Conservation (phyloP, 2,888 invertebrate species). For the Cheilosia scutellata region DNA sequence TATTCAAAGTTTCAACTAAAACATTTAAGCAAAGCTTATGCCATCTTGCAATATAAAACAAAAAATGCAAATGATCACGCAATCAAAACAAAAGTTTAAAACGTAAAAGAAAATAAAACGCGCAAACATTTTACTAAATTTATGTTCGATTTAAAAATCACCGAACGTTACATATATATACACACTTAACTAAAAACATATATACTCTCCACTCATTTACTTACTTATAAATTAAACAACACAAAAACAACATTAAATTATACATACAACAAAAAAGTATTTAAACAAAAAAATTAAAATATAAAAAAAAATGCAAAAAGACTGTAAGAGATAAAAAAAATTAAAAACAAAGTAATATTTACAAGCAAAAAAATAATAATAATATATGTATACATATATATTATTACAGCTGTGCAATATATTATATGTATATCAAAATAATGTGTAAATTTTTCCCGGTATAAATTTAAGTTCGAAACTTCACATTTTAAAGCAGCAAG, state of each 20-base stretch:
- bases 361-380: slow-evolving; percentile 40
- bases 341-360: slow-evolving; percentile 61
- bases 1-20: slow-evolving; percentile 21
- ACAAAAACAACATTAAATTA: slow-evolving; percentile 41
- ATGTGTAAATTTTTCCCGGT: slow-evolving; percentile 46
- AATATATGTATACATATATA: slow-evolving; percentile 11
- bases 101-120: slow-evolving; percentile 28
- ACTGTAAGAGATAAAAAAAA: slow-evolving; percentile 63
- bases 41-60: slow-evolving; percentile 44
- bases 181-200: slow-evolving; percentile 41
- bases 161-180: slow-evolving; percentile 53
- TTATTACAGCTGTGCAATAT: slow-evolving; percentile 51
- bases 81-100: slow-evolving; percentile 56
- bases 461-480: slow-evolving; percentile 57
- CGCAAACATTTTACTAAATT: slow-evolving; percentile 38
- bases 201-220: slow-evolving; percentile 42
- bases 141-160: slow-evolving; percentile 41
- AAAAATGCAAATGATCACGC: slow-evolving; percentile 45
- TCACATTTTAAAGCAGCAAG: slow-evolving; percentile 46
- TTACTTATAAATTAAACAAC: slow-evolving; percentile 29
- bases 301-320: slow-evolving; percentile 54
- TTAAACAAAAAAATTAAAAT: slow-evolving; percentile 41
- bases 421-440: slow-evolving; percentile 33
- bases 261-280: slow-evolving; percentile 51
- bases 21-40: slow-evolving; percentile 56